These are phyloP conservation scores for Lucifuga dentata DNA, from an alignment of 2,113 vertebrate genomes.

Conservation along the genomic window DNA sequence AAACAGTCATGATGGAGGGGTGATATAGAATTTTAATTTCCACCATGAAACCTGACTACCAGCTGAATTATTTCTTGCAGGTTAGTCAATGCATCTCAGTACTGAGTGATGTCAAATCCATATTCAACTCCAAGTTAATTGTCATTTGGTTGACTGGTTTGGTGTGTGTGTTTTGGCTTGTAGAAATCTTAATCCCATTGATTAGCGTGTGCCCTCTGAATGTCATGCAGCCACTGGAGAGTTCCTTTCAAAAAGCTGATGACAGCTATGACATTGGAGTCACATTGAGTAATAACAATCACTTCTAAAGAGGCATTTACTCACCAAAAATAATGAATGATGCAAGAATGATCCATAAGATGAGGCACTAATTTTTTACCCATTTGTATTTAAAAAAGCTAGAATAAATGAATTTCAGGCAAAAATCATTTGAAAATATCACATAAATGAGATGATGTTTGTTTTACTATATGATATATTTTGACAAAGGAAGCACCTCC, in stretches of 20 bases:
- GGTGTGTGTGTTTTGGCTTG: slow-evolving; percentile 58
- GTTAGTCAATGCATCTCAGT: slow-evolving; percentile 10
- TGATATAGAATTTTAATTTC: background rate
- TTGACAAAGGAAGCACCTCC: background rate
- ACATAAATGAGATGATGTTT: no score
- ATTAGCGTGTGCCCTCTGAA: slow-evolving; percentile 72
- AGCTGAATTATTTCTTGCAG: background rate
- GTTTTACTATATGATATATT: slow-evolving; percentile 6
- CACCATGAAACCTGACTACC: background rate
- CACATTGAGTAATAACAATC: slow-evolving; percentile 70
- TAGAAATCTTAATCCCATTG: slow-evolving; percentile 62
- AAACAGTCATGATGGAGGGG: background rate
- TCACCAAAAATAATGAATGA: slow-evolving; percentile 44
- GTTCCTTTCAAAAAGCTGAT: slow-evolving; percentile 23
- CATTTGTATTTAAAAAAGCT: no score
- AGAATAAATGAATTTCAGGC: no score
- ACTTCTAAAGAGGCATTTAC: slow-evolving; percentile 30
- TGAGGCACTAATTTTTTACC: background rate
- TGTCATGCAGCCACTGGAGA: slow-evolving; percentile 59
- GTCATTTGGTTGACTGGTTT: slow-evolving; percentile 33
- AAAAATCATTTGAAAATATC: slow-evolving; percentile 1
- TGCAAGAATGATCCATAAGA: slow-evolving; percentile 4
- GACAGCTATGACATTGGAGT: slow-evolving; percentile 57
- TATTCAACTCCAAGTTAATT: slow-evolving; percentile 26
- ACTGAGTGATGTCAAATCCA: slow-evolving; percentile 18